phyloP scores from a whole-genome alignment of 2,113 vertebrate genomes.

The Ptilonorhynchus violaceus region DNA sequence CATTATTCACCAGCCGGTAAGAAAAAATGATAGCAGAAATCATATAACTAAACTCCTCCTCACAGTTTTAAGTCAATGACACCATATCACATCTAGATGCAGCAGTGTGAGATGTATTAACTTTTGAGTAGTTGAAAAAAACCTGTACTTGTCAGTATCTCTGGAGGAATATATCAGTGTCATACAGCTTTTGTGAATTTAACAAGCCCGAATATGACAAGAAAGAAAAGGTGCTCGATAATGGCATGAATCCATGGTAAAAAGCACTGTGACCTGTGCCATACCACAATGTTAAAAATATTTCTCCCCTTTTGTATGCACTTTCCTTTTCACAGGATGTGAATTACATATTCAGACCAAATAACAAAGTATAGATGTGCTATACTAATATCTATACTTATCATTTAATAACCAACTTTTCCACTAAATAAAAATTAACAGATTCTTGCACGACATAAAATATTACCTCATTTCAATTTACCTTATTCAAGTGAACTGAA shows the following conservation, averaged over 20 bases:
- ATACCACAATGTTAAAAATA: background rate
- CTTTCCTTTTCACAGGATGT: background rate
- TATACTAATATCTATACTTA: background rate
- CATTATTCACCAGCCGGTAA: background rate
- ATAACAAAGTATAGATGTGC: background rate
- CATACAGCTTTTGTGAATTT: background rate
- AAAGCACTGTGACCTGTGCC: background rate
- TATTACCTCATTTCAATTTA: background rate
- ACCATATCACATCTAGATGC: background rate
- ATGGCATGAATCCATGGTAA: background rate
- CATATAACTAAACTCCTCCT: background rate
- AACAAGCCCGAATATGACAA: background rate
- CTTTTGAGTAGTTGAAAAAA: background rate
- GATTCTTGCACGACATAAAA: background rate
- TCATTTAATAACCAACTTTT: background rate
- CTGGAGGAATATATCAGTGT: background rate
- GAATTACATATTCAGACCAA: background rate
- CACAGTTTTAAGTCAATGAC: background rate
- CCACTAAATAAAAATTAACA: background rate
- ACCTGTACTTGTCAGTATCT: background rate
- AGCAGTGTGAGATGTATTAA: background rate
- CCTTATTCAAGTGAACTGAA: background rate
- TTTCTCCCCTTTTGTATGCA: background rate
- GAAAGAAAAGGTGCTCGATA: background rate
- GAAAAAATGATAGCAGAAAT: background rate